Base-by-base conservation (phyloP, 2,888 invertebrate genomes). In the Lobophora halterata region DNA sequence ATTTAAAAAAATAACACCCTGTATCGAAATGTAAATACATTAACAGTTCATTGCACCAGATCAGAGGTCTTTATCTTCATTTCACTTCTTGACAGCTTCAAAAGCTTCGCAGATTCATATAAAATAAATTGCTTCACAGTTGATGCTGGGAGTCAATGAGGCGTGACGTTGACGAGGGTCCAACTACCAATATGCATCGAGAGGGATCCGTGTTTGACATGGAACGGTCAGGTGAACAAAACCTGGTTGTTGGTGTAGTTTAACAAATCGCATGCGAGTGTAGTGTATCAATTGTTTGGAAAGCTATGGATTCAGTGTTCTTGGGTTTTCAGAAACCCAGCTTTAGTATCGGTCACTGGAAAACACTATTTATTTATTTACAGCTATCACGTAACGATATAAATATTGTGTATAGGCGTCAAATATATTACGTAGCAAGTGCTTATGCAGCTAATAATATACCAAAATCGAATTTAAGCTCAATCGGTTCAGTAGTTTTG, bases 81-180 rank as follows among this genome's bases (percentile, higher is more conserved):
- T 61, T 68, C 69, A 67, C 63, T 67, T 71, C 66, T 69, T 76
- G 79, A 80, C 78, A 77, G 73, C 71, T 59, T 70, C 73, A 75
- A 71, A 69, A 68, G 67, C 67, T 62, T 60, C 71, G 70, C 74
- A 75, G 78, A 80, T 82, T 82, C 81, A 79, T 83, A 83, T 79
- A 79, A 79, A 81, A 80, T 82, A 83, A 83, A 85, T 86, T 78
- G 79, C 67, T 71, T 76, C 71, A 32, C 31, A 79, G 77, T 79
- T 78, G 80, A 83, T 82, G 79, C 74, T 74, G 56, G 72, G 32
- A 74, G 80, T 85, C 85, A 86, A 86, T 86, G 82, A 82, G 79
- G 68, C 79, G 67, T 74, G 82, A 81, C 85, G 57, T 81, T 86
- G 85, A 86, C 81, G 77, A 82, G 85, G 86, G 85, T 86, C 24